Conservation (phyloP, 2,797 vertebrate species). For the Prunella strophiata region DNA sequence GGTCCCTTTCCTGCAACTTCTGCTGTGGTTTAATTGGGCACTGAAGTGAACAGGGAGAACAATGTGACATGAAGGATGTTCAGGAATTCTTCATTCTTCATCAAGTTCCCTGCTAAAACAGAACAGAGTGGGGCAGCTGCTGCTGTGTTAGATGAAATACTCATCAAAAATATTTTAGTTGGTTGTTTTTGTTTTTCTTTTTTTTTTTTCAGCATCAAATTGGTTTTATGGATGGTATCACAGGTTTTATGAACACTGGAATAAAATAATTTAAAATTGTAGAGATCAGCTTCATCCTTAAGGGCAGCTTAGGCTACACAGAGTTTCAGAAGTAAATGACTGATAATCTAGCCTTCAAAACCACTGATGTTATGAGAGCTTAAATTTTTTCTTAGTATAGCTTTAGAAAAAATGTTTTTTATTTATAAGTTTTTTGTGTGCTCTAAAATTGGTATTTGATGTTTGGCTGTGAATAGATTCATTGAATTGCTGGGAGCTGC, state of each 20-base stretch:
- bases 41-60: neutral
- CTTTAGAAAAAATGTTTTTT: neutral
- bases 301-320: neutral
- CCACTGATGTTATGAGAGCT: neutral
- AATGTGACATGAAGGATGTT: neutral
- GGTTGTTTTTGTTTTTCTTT: no score
- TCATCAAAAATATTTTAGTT: neutral
- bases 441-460: neutral
- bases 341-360: neutral
- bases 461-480: neutral
- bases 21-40: neutral
- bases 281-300: neutral
- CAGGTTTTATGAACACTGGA: neutral
- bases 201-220: neutral
- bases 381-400: neutral
- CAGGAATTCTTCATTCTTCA: neutral
- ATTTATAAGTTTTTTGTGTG: neutral
- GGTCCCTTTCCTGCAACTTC: neutral
- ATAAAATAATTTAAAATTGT: neutral
- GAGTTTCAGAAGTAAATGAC: neutral
- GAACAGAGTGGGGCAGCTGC: neutral
- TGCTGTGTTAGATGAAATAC: neutral
- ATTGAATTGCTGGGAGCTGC: neutral
- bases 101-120: neutral
- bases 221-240: neutral